Conservation (phyloP, 2,797 vertebrate genomes). For the Smutsia temminckii region DNA sequence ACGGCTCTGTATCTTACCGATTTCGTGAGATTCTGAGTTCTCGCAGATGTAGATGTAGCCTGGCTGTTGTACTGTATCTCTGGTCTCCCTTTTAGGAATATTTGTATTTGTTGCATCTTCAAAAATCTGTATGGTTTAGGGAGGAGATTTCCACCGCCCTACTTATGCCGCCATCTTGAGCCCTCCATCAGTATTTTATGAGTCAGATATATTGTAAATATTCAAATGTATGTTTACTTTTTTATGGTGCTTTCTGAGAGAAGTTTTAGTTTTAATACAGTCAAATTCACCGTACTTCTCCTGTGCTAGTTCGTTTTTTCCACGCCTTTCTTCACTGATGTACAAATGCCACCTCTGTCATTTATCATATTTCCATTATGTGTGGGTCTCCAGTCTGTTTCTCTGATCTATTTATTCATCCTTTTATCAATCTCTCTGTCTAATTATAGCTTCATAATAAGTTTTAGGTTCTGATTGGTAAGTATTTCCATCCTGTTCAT, state of each 20-base stretch:
- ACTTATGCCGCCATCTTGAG: too few relatives aligned
- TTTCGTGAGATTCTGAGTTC: too few relatives aligned
- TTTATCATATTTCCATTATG: neutral
- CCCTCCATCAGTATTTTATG: too few relatives aligned
- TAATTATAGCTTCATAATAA: neutral
- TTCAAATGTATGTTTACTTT: neutral
- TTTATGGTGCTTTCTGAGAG: too few relatives aligned
- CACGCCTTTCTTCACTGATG: neutral
- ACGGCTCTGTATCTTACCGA: too few relatives aligned
- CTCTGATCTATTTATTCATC: neutral
- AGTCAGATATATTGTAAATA: neutral
- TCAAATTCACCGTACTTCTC: neutral
- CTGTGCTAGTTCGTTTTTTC: neutral
- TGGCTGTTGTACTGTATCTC: too few relatives aligned
- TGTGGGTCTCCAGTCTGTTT: neutral
- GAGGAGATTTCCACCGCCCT: too few relatives aligned
- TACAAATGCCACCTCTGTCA: neutral
- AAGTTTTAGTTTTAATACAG: neutral
- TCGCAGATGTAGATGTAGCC: too few relatives aligned
- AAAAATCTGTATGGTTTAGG: too few relatives aligned
- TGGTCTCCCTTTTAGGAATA: too few relatives aligned
- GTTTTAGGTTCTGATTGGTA: neutral
- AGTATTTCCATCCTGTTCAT: neutral
- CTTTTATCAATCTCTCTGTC: neutral
- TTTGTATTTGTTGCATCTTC: too few relatives aligned